These are phyloP conservation scores for Lineus longissimus DNA, from an alignment of 1,140 invertebrate species.

Conservation along the genomic window DNA sequence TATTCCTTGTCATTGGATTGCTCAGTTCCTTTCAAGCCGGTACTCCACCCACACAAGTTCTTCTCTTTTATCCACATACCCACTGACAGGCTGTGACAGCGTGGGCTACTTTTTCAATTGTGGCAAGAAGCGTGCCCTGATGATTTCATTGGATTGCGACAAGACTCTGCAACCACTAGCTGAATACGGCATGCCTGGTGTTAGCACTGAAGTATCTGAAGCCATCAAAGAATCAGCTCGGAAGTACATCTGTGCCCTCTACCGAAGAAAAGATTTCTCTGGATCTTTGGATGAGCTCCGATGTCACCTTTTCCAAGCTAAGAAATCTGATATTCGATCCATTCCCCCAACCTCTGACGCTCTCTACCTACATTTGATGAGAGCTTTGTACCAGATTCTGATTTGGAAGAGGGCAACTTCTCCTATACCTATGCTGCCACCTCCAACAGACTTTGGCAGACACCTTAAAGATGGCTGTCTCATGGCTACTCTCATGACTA, in stretches of 20 bases:
- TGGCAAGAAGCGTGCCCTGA: neutral
- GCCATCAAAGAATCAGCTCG: neutral
- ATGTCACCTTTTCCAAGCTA: neutral
- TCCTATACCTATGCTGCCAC: neutral
- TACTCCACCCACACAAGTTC: neutral
- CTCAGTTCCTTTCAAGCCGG: neutral
- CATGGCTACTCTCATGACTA: neutral
- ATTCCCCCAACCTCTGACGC: neutral
- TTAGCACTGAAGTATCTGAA: neutral
- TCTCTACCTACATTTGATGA: neutral
- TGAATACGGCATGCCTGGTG: neutral
- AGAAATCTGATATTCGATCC: neutral
- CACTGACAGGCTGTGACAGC: neutral
- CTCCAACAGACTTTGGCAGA: neutral
- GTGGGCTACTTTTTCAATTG: neutral
- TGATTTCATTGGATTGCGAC: neutral
- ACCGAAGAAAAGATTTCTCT: neutral
- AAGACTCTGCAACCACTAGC: neutral
- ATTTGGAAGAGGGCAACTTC: neutral
- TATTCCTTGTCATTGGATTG: neutral
- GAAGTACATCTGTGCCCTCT: neutral
- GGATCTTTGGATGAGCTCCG: neutral
- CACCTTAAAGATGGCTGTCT: neutral
- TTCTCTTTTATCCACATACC: neutral
- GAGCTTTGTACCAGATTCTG: neutral